Conservation (phyloP, 2,113 vertebrate genomes). For the Myiozetetes cayanensis region DNA sequence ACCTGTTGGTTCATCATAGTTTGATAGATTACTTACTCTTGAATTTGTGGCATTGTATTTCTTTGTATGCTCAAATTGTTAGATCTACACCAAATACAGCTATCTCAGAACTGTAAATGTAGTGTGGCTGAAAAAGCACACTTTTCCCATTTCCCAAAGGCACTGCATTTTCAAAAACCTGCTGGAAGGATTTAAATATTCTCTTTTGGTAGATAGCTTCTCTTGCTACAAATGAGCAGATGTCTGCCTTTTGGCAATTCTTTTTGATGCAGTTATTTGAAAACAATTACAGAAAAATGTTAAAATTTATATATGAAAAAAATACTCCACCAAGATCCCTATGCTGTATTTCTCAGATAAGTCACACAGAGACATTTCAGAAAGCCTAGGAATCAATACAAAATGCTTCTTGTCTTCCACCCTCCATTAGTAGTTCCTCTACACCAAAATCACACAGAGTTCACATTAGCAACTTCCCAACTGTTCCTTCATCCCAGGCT, state of each 20-base stretch:
- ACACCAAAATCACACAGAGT: background rate
- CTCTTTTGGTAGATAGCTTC: background rate
- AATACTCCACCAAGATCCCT: background rate
- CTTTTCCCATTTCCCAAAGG: conserved; percentile 7
- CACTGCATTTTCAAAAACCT: background rate
- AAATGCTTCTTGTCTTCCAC: background rate
- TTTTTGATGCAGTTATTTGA: conserved; percentile 34
- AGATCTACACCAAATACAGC: background rate
- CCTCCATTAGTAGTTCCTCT: background rate
- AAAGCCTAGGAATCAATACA: background rate
- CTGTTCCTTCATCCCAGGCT: background rate
- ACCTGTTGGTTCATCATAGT: background rate
- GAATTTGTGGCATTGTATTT: background rate
- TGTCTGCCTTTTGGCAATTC: conserved; percentile 53
- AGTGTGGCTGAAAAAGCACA: background rate
- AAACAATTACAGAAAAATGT: conserved; percentile 56
- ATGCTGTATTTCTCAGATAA: background rate
- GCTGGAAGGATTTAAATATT: conserved; percentile 35
- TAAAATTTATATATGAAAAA: background rate
- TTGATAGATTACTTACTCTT: conserved; percentile 35
- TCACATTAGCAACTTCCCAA: background rate
- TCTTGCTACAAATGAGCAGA: conserved; percentile 33
- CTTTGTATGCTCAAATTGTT: background rate
- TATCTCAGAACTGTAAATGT: background rate
- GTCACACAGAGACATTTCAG: background rate